Percentiles rank a stretch among this genome's conserved stretches.
phyloP scores from a whole-genome alignment of 2,888 invertebrate genomes.

The Pyrrhia umbra region DNA sequence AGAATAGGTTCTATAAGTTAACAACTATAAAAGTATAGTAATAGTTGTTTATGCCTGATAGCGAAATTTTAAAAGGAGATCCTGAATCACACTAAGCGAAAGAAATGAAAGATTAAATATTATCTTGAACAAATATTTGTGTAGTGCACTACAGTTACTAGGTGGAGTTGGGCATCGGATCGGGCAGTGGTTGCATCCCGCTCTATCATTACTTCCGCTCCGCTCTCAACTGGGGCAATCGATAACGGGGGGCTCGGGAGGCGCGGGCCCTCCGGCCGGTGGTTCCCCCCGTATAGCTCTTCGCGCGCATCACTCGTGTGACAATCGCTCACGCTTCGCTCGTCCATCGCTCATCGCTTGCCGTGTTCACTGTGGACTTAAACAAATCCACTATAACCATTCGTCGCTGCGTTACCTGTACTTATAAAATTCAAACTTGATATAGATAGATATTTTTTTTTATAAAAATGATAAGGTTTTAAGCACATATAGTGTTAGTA shows the following conservation, averaged over 20 bases:
- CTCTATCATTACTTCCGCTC: slow-evolving; percentile 89
- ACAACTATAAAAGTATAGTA: slow-evolving; percentile 42
- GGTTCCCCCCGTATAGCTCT: slow-evolving; percentile 73
- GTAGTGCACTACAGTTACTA: slow-evolving; percentile 85
- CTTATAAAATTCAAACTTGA: slow-evolving; percentile 11
- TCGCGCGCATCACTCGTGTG: slow-evolving; percentile 88
- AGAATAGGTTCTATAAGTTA: slow-evolving; percentile 5
- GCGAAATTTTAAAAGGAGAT: slow-evolving; percentile 60
- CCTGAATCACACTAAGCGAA: slow-evolving; percentile 71
- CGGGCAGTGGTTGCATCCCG: slow-evolving; percentile 89
- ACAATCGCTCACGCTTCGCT: slow-evolving; percentile 83
- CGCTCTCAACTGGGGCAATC: slow-evolving; percentile 92
- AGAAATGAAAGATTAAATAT: slow-evolving; percentile 84
- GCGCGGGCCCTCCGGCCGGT: slow-evolving; percentile 70
- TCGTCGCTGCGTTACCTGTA: slow-evolving; percentile 19
- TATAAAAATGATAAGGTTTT: not conserved
- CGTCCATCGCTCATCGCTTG: slow-evolving; percentile 67
- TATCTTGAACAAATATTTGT: slow-evolving; percentile 85
- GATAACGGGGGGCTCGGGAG: slow-evolving; percentile 85
- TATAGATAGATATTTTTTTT: not conserved
- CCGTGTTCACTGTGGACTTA: slow-evolving; percentile 49
- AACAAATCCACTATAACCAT: slow-evolving; percentile 47
- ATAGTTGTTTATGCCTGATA: slow-evolving; percentile 58
- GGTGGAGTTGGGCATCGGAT: slow-evolving; percentile 83
- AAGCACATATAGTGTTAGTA: no score